Evolutionary conservation across 1,140 invertebrate species (phyloP), one percentile per base, ranked within the genome.

Genomic region (Diachasmimorpha longicaudata): DNA sequence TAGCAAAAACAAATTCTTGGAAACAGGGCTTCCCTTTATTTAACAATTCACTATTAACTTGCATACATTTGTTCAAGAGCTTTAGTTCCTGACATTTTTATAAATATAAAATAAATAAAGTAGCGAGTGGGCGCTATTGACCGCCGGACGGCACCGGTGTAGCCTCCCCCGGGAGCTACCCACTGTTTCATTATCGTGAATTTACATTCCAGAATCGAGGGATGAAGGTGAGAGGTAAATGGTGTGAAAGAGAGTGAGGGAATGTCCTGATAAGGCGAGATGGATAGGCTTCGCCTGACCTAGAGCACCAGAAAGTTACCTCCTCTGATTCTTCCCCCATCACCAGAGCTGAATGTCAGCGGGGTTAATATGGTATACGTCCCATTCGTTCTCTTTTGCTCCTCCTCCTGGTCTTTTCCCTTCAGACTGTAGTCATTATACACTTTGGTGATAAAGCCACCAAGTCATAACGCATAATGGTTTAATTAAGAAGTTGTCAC

Each of bases 401-500:
- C 73, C 68, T 71, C 79, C 55, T 14, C 31, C 31, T 31, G 23
- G 70, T 67, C 76, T 78, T 67, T 25, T 75, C 73, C 75, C 68
- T 73, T 79, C 55, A 21, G 16, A 69, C 42, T 48, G 36, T 76
- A 58, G 31, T 70, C 67, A 13, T 48, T 63, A 44, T 10, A 69
- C 74, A 74, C 74, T 63, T 76, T 69, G 78, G 79, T 79, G 85
- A 87, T 87, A 87, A 87, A 86, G 81, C 79, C 81, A 80, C 72
- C 77, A 68, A 79, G 80, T 77, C 81, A 81, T 82, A 83, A 84
- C 81, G 83, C 83, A 82, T 85, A 84, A 86, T 85, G 85, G 79
- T 85, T 87, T 85, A 87, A 87, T 86, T 85, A 86, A 87, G 83
- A 87, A 86, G 80, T 81, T 83, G 81, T 83, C 80, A 79, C 78